Conservation (phyloP, 2,797 vertebrate genomes). For the Gadopsis bispinosus region DNA sequence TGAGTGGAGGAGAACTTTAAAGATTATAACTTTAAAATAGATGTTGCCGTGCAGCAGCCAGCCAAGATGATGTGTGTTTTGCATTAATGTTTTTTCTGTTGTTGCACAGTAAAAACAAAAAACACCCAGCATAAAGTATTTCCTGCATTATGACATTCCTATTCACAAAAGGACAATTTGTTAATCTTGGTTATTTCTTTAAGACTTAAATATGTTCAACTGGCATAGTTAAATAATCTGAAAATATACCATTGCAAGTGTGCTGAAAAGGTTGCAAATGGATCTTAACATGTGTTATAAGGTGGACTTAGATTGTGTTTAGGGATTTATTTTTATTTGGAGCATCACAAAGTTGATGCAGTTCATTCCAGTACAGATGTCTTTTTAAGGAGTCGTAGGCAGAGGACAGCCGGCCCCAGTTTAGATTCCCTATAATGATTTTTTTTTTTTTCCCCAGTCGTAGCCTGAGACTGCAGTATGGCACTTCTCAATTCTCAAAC, state of each 20-base stretch:
- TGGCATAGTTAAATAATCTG: not conserved
- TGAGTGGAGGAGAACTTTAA: too few species aligned
- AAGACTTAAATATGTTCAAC: not conserved
- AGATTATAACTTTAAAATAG: too few species aligned
- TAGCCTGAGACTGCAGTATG: slow-evolving; percentile 39
- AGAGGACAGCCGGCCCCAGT: slow-evolving; percentile 40
- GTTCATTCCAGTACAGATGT: slow-evolving; percentile 41
- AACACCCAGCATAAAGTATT: too few species aligned
- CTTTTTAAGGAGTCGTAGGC: slow-evolving; percentile 35
- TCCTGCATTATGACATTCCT: not conserved
- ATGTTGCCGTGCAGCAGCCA: not conserved
- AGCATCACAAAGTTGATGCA: slow-evolving; percentile 11
- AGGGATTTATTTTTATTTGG: not conserved
- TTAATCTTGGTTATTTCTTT: not conserved
- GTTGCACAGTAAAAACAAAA: not conserved
- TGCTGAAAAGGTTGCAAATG: not conserved
- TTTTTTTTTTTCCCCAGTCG: slow-evolving; percentile 40
- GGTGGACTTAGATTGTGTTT: not conserved
- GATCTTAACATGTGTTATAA: not conserved
- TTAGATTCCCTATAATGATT: slow-evolving; percentile 50
- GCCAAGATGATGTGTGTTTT: not conserved
- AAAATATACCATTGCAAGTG: not conserved
- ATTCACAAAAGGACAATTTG: not conserved
- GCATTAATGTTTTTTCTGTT: not conserved
- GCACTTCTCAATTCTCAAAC: slow-evolving; percentile 29